phyloP scores from a whole-genome alignment of 2,888 invertebrate genomes.

The Drosophila macrothrix region DNA sequence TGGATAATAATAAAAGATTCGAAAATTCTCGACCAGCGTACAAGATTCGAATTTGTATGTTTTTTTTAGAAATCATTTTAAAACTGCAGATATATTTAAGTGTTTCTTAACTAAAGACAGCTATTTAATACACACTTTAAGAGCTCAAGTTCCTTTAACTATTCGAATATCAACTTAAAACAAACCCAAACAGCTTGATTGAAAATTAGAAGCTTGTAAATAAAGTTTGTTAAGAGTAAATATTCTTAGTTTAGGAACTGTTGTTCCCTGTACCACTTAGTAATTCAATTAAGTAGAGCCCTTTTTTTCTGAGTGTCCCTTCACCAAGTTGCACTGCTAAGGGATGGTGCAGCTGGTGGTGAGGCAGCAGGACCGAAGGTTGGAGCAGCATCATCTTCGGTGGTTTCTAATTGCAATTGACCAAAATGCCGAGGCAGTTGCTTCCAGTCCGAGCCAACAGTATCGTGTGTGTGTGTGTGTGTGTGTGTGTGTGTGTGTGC shows the following conservation, averaged over 20 bases:
- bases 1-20: background rate
- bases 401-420: constrained; percentile 78
- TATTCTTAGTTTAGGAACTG: background rate
- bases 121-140: background rate
- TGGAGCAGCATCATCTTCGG: constrained; percentile 34
- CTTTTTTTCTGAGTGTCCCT: constrained; percentile 1
- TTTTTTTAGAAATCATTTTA: background rate
- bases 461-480: background rate
- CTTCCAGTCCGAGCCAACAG: constrained; percentile 18
- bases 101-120: too few relatives aligned
- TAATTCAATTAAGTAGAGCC: background rate
- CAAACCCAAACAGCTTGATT: background rate
- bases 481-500: background rate
- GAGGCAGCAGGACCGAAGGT: constrained; percentile 14
- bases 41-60: too few relatives aligned
- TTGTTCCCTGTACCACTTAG: background rate
- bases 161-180: background rate
- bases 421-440: constrained; percentile 62
- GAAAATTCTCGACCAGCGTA: background rate
- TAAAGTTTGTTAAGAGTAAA: background rate
- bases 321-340: constrained; percentile 48
- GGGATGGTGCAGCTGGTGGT: constrained; percentile 7
- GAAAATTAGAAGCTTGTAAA: background rate
- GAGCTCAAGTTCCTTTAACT: background rate
- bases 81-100: background rate